These are phyloP conservation scores for Dicrurus megarhynchus DNA, from an alignment of 2,113 vertebrate species.

Conservation along the genomic window DNA sequence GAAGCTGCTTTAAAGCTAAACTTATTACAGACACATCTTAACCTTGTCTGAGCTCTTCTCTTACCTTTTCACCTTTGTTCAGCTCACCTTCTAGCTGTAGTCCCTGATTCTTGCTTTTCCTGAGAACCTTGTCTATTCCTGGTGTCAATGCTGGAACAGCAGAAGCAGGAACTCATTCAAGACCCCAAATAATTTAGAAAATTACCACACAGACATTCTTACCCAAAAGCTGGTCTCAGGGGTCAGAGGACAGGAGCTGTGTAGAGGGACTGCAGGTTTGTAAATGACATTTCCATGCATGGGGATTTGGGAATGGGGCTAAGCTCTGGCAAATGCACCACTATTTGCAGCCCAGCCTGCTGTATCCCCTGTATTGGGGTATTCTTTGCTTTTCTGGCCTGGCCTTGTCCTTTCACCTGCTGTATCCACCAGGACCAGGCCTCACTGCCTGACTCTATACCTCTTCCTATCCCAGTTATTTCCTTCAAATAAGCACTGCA, in stretches of 20 bases:
- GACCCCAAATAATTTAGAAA: neutral
- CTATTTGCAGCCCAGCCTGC: neutral
- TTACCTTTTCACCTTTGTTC: neutral
- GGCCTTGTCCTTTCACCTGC: neutral
- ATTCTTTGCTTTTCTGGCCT: neutral
- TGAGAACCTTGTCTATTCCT: neutral
- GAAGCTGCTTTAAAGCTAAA: neutral
- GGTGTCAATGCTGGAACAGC: neutral
- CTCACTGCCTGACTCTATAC: neutral
- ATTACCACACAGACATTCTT: neutral
- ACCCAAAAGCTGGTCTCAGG: neutral
- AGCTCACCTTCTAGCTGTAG: neutral
- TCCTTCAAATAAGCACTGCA: neutral
- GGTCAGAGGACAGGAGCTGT: neutral
- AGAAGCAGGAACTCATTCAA: neutral
- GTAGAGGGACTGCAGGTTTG: neutral
- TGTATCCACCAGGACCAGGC: neutral
- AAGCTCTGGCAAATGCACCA: neutral
- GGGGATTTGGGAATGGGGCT: neutral
- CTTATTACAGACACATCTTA: neutral
- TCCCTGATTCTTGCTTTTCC: neutral
- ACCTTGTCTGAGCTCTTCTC: neutral
- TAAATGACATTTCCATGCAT: rapidly evolving
- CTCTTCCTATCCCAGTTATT: neutral
- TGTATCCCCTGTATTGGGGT: rapidly evolving